Conservation (phyloP, 2,113 vertebrate genomes). For the Okapia johnstoni region DNA sequence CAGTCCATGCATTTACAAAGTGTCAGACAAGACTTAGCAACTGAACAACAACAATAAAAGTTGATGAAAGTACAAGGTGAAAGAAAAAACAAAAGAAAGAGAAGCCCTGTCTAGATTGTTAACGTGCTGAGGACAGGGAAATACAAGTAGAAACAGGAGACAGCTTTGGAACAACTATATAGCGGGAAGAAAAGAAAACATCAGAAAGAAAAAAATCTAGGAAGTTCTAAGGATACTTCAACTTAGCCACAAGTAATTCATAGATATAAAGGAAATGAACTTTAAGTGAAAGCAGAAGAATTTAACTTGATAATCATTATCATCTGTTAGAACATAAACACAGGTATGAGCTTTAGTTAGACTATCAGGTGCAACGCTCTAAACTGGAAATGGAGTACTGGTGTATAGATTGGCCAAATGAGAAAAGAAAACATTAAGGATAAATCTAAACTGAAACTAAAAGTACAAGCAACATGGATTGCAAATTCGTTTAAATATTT, state of each 20-base stretch:
- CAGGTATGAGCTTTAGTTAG: background rate
- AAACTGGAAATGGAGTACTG: background rate
- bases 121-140: background rate
- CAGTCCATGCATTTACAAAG: background rate
- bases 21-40: background rate
- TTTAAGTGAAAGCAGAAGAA: background rate
- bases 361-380: background rate
- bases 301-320: background rate
- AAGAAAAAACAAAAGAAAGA: background rate
- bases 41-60: background rate
- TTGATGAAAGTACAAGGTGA: background rate
- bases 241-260: background rate
- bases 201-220: background rate
- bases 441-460: background rate
- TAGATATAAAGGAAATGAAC: background rate
- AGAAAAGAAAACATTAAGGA: background rate
- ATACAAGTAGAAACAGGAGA: background rate
- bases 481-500: background rate
- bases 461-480: background rate
- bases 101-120: background rate
- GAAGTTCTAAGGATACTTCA: background rate
- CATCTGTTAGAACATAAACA: background rate
- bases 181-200: background rate
- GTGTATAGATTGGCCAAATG: background rate
- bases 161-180: background rate